Evolutionary conservation across 2,797 vertebrate genomes (phyloP).

Genomic region (Todus mexicanus): DNA sequence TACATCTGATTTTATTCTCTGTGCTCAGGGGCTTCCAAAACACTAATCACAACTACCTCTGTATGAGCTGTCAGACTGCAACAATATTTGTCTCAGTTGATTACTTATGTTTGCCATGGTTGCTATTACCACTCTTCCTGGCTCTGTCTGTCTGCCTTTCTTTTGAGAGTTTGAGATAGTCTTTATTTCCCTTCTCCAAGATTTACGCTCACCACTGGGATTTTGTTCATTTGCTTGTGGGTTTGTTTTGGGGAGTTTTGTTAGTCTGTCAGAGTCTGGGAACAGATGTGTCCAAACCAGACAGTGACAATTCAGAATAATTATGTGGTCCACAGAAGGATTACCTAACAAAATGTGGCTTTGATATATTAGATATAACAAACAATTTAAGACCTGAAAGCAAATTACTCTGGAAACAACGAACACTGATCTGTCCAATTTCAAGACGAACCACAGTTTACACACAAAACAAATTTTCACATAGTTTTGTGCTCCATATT

Average conservation of each 20-base stretch:
- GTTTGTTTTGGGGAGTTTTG: neutral
- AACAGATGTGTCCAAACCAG: neutral
- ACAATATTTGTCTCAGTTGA: neutral
- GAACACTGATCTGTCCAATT: neutral
- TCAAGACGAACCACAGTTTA: neutral
- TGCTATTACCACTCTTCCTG: neutral
- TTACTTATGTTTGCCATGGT: neutral
- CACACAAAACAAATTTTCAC: neutral
- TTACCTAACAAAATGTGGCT: neutral
- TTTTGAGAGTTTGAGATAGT: neutral
- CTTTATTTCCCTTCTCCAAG: fast-evolving
- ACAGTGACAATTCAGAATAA: neutral
- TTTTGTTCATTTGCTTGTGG: neutral
- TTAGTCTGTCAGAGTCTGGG: neutral
- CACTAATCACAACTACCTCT: neutral
- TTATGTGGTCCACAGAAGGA: neutral
- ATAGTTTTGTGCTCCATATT: neutral
- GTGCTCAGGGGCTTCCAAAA: neutral
- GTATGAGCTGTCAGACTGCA: neutral
- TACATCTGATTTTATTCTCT: neutral
- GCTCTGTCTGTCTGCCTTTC: neutral
- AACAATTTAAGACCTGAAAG: neutral
- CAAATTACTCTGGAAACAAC: neutral
- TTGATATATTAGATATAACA: neutral
- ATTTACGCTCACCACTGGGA: neutral